Percentiles rank a stretch among this genome's conserved stretches.
These are phyloP conservation scores for Sinosuthora webbiana DNA, from an alignment of 2,113 vertebrate species.

Conservation along the genomic window DNA sequence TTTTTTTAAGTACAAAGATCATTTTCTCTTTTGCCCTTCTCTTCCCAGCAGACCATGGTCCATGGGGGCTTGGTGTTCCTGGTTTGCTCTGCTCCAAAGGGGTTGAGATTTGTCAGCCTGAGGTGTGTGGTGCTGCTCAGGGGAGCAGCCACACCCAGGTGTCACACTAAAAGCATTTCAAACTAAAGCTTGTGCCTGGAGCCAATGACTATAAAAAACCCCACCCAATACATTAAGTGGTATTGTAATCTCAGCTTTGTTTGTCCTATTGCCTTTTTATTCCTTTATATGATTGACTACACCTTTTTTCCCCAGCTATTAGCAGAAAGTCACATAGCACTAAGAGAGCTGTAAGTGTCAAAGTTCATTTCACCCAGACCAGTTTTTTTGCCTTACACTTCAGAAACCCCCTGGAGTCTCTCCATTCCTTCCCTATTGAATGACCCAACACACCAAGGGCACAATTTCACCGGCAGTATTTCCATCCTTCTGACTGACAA, in stretches of 20 bases:
- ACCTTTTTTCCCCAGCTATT: neutral
- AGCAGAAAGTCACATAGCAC: neutral
- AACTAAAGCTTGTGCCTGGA: neutral
- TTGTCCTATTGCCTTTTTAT: neutral
- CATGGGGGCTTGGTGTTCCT: accelerated
- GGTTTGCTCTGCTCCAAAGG: neutral
- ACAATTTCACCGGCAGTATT: neutral
- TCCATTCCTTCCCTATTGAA: neutral
- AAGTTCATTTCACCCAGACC: neutral
- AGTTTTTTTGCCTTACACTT: neutral
- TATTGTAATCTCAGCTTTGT: neutral
- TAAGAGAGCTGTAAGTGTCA: neutral
- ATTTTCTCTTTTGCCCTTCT: neutral
- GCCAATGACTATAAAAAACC: neutral
- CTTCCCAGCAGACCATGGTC: neutral
- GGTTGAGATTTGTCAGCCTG: neutral
- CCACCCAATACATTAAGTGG: accelerated
- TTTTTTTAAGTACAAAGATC: neutral
- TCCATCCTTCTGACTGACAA: neutral
- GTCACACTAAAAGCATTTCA: neutral
- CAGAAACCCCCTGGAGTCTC: neutral
- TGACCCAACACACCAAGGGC: neutral
- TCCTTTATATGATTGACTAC: neutral
- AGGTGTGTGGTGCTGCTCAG: neutral
- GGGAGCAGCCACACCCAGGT: neutral